phyloP scores from a whole-genome alignment of 2,797 vertebrate genomes.

The Dipus sagitta region DNA sequence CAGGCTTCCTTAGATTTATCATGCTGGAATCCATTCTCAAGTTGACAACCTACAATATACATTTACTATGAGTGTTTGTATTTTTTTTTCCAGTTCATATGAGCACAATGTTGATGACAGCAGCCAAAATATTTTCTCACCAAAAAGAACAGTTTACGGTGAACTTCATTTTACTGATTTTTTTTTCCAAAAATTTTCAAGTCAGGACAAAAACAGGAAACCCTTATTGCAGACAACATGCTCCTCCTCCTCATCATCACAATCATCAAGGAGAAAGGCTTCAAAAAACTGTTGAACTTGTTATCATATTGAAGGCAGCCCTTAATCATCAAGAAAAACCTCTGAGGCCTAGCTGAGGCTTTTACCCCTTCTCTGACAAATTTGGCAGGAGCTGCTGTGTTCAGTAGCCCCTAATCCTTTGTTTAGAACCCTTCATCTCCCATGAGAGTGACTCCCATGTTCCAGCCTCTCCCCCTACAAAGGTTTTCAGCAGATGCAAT shows the following conservation, averaged over 20 bases:
- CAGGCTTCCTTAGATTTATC: constrained; percentile 7
- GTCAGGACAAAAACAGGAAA: neutral
- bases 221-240: neutral
- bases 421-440: neutral
- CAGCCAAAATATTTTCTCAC: constrained; percentile 67
- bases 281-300: neutral
- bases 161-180: constrained; percentile 62
- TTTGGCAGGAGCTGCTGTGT: neutral
- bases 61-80: neutral
- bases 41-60: constrained; percentile 53
- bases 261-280: constrained; percentile 25
- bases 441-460: neutral
- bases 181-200: constrained; percentile 52
- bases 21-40: neutral
- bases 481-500: neutral
- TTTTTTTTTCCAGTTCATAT: constrained; percentile 55
- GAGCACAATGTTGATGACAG: constrained; percentile 49
- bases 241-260: neutral
- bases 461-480: neutral
- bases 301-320: neutral
- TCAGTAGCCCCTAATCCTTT: neutral
- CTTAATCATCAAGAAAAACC: constrained; percentile 34
- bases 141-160: constrained; percentile 67
- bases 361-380: neutral
- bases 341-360: constrained; percentile 4